These are phyloP conservation scores for Lapara coniferarum DNA, from an alignment of 2,888 invertebrate genomes.

Conservation along the genomic window DNA sequence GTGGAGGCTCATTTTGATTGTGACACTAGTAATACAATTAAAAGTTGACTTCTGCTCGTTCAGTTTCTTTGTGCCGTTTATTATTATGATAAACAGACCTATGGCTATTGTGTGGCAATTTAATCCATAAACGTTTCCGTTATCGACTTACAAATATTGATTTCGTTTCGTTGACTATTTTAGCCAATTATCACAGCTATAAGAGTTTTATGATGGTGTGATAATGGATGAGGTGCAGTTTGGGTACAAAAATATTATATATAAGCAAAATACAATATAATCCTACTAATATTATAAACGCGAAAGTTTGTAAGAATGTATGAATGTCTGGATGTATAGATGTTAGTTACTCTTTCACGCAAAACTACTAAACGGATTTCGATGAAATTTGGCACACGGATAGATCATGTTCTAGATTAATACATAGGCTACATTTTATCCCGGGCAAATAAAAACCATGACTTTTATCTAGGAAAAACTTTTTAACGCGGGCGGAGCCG, in stretches of 20 bases:
- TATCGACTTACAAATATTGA: conserved; percentile 52
- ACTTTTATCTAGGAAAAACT: too few relatives aligned
- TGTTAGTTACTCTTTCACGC: too few relatives aligned
- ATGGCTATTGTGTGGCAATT: conserved; percentile 70
- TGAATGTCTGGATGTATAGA: too few relatives aligned
- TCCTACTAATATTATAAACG: too few relatives aligned
- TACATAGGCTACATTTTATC: too few relatives aligned
- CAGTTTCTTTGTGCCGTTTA: conserved; percentile 70
- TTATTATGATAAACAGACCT: conserved; percentile 77
- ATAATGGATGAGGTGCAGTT: conserved; percentile 14
- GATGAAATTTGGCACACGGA: too few relatives aligned
- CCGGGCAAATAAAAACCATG: too few relatives aligned
- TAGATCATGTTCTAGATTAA: too few relatives aligned
- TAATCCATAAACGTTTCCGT: conserved; percentile 65
- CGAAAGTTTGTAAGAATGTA: too few relatives aligned
- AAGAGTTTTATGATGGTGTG: conserved; percentile 33
- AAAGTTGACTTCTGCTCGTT: conserved; percentile 73
- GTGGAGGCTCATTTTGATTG: conserved; percentile 81
- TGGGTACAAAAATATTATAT: not conserved
- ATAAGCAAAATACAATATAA: not conserved
- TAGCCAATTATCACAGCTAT: conserved; percentile 43
- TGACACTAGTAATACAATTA: conserved; percentile 76
- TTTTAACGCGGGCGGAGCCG: too few relatives aligned
- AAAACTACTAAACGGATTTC: too few relatives aligned
- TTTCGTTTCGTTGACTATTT: conserved; percentile 38